Conservation (phyloP, 2,888 invertebrate genomes). For the Cremastobaeus sp. region DNA sequence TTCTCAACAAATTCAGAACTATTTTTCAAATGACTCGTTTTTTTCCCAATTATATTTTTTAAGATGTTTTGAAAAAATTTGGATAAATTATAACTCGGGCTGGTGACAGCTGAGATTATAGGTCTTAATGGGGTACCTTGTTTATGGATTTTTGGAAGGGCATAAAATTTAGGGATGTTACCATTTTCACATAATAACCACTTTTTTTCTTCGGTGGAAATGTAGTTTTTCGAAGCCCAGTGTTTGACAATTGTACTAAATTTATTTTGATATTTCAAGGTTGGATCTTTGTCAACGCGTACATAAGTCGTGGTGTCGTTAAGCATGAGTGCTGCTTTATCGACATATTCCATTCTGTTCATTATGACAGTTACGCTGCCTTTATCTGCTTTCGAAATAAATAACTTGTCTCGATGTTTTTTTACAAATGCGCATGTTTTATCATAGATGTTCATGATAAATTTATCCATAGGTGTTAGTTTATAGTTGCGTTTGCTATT, state of each 20-base stretch:
- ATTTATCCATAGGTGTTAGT: slow-evolving; percentile 1
- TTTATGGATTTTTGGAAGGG: slow-evolving; percentile 26
- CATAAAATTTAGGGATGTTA: slow-evolving; percentile 14
- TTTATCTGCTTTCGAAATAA: slow-evolving; percentile 11
- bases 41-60: slow-evolving; percentile 7
- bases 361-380: slow-evolving; percentile 17
- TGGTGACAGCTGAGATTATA: slow-evolving; percentile 11
- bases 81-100: slow-evolving; percentile 15
- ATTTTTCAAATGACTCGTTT: slow-evolving; percentile 7
- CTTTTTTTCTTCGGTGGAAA: neutral
- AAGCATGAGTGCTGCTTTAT: neutral
- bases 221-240: neutral
- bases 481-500: neutral
- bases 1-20: neutral
- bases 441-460: neutral
- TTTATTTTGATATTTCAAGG: slow-evolving; percentile 3
- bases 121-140: slow-evolving; percentile 8
- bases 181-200: neutral
- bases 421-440: neutral
- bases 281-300: slow-evolving; percentile 1
- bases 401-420: neutral
- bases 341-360: slow-evolving; percentile 4
- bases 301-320: neutral
- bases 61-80: slow-evolving; percentile 11
- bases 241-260: neutral